Percentiles rank a stretch among this genome's conserved stretches.
Evolutionary conservation across 2,113 vertebrate species (phyloP).

Genomic region (Cavia aperea): DNA sequence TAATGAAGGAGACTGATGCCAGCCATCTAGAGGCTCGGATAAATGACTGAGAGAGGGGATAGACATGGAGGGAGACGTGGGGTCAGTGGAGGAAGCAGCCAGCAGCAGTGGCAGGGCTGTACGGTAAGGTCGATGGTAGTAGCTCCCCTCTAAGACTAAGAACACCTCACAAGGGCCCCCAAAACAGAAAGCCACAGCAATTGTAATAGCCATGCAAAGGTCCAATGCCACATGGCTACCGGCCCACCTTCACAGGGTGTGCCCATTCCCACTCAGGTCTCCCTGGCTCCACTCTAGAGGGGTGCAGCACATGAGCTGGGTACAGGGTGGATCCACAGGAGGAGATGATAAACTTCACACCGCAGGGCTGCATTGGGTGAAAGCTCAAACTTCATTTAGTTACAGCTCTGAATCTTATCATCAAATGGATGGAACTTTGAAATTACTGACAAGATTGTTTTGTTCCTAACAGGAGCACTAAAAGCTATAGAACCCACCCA

Average conservation of each 20-base stretch:
- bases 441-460: not conserved
- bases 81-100: not conserved
- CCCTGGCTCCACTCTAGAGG: not conserved
- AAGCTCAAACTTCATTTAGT: not conserved
- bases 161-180: not conserved
- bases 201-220: not conserved
- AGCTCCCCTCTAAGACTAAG: not conserved
- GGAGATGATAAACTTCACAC: not conserved
- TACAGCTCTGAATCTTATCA: not conserved
- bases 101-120: not conserved
- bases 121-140: not conserved
- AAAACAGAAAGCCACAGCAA: not conserved
- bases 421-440: not conserved
- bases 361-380: fast-evolving
- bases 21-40: not conserved
- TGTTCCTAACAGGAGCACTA: not conserved
- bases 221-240: not conserved
- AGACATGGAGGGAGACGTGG: no score
- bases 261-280: fast-evolving
- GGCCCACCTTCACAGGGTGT: fast-evolving
- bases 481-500: not conserved
- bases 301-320: not conserved
- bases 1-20: not conserved
- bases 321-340: fast-evolving
- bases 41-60: not conserved